phyloP scores from a whole-genome alignment of 2,113 vertebrate genomes.

The Chrysemys picta region DNA sequence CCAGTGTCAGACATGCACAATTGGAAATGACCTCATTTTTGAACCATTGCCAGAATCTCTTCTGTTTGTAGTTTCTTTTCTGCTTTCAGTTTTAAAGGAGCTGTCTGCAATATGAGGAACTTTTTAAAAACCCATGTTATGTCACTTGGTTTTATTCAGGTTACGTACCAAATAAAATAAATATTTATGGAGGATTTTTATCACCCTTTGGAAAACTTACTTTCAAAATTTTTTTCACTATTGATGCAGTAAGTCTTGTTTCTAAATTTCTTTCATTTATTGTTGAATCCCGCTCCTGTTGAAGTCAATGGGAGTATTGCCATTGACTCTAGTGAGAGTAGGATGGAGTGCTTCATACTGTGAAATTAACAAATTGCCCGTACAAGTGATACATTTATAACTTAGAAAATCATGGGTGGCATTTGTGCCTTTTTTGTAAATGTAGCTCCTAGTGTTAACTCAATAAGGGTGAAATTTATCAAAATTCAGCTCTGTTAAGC shows the following conservation, averaged over 20 bases:
- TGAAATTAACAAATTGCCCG: not conserved
- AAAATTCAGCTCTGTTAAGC: accelerated
- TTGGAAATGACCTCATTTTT: conserved; percentile 81
- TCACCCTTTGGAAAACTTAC: not conserved
- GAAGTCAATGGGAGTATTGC: not conserved
- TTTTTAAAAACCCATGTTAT: not conserved
- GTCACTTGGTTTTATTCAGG: not conserved
- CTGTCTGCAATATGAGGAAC: not conserved
- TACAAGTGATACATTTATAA: accelerated
- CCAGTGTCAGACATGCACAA: conserved; percentile 86
- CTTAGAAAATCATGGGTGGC: accelerated
- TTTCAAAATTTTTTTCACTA: not conserved
- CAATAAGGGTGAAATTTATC: accelerated
- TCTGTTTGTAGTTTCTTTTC: not conserved
- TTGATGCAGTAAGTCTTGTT: not conserved
- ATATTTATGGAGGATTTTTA: not conserved
- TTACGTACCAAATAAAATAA: not conserved
- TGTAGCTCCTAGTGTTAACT: accelerated
- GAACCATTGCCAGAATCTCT: conserved; percentile 78
- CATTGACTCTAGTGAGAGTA: not conserved
- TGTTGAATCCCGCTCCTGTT: not conserved
- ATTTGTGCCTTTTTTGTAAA: accelerated
- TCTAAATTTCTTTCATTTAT: not conserved
- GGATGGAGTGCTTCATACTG: accelerated
- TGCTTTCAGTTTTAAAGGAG: not conserved